phyloP scores from a whole-genome alignment of 2,797 vertebrate genomes.

The Otus scops region DNA sequence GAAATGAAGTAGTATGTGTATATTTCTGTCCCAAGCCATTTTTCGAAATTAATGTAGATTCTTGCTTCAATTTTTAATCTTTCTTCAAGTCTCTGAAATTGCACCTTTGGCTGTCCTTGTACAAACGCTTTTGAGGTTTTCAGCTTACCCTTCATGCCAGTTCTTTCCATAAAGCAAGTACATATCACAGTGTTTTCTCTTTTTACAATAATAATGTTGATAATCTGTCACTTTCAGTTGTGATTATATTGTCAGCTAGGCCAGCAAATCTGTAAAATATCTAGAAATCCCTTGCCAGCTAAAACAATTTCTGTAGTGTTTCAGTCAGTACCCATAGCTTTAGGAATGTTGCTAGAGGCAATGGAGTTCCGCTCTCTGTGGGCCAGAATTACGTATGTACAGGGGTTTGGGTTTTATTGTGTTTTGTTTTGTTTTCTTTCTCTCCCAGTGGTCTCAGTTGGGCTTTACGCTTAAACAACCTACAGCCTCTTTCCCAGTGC shows the following conservation, averaged over 20 bases:
- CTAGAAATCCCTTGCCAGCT: conserved; percentile 69
- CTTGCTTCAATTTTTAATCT: background rate
- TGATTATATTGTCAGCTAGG: conserved; percentile 78
- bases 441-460: conserved; percentile 62
- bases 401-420: conserved; percentile 42
- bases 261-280: conserved; percentile 80
- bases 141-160: background rate
- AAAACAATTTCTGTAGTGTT: conserved; percentile 74
- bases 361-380: conserved; percentile 42
- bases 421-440: conserved; percentile 30
- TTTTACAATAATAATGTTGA: conserved; percentile 74
- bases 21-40: background rate
- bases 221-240: conserved; percentile 77
- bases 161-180: conserved; percentile 56
- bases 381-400: conserved; percentile 33
- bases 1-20: background rate
- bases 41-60: background rate
- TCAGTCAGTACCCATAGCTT: conserved; percentile 65
- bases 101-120: background rate
- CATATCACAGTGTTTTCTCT: conserved; percentile 58
- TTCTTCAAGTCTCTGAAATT: background rate
- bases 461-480: conserved; percentile 72
- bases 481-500: conserved; percentile 42
- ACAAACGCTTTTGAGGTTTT: background rate
- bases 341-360: conserved; percentile 69